A percentile compares a stretch with the other conserved stretches of the same genome.
Conservation (phyloP, 2,888 invertebrate species). For the Athrips mouffetella region DNA sequence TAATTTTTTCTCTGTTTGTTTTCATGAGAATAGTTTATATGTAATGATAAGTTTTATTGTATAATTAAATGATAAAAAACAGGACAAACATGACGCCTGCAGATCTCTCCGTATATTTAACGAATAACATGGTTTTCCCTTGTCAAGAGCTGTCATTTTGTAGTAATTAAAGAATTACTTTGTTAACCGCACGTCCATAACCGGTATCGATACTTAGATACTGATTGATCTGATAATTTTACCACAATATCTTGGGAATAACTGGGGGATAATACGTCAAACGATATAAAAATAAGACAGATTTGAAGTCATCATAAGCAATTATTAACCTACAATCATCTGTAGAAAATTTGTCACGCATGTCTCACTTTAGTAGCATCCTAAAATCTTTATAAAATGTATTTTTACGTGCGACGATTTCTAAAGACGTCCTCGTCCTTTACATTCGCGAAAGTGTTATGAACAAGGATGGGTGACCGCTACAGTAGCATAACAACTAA, state of each 20-base stretch:
- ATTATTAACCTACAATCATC: not conserved
- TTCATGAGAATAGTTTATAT: not conserved
- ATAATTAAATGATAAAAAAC: not conserved
- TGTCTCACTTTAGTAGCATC: too few species aligned
- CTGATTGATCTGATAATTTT: conserved; percentile 13
- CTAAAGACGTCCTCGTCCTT: too few species aligned
- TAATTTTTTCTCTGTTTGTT: not conserved
- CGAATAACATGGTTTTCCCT: conserved; percentile 24
- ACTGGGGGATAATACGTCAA: too few species aligned
- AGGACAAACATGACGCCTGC: not conserved
- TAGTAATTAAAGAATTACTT: conserved; percentile 7
- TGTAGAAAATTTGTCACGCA: not conserved
- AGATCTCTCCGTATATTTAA: too few species aligned
- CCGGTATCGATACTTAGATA: conserved; percentile 20
- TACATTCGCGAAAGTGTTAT: too few species aligned
- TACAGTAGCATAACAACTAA: too few species aligned
- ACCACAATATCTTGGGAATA: conserved; percentile 9
- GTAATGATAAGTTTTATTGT: not conserved
- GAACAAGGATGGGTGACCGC: too few species aligned
- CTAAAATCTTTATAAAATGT: too few species aligned
- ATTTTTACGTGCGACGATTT: too few species aligned
- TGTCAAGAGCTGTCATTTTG: conserved; percentile 21
- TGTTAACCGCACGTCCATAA: conserved; percentile 26
- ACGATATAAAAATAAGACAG: too few species aligned
- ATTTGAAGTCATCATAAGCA: not conserved